phyloP scores from a whole-genome alignment of 2,888 invertebrate species.

The Amphipyra tragopoginis region DNA sequence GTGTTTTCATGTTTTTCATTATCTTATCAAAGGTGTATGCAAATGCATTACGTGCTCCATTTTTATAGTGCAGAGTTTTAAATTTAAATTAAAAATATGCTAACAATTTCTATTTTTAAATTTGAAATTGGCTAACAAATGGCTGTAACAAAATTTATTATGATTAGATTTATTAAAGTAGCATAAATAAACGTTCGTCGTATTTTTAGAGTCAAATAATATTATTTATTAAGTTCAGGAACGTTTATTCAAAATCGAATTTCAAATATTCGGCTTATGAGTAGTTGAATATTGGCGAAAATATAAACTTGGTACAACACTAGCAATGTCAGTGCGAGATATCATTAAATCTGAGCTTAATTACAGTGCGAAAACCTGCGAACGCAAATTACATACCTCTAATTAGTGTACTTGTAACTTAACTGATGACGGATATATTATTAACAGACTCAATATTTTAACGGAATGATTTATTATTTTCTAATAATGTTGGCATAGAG shows the following conservation, averaged over 20 bases:
- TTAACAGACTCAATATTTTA: background rate
- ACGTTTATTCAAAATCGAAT: too few species aligned
- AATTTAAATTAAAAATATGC: background rate
- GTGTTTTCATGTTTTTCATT: background rate
- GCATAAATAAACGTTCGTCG: too few species aligned
- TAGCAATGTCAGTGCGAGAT: slow-evolving; percentile 12
- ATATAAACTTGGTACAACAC: slow-evolving; percentile 16
- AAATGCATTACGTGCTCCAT: background rate
- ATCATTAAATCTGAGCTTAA: slow-evolving; percentile 34
- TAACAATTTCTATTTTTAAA: background rate
- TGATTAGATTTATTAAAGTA: too few species aligned
- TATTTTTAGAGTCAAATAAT: too few species aligned
- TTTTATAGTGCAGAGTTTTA: background rate
- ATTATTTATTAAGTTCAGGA: too few species aligned
- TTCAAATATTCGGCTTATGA: slow-evolving; percentile 1
- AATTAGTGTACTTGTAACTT: slow-evolving; percentile 12
- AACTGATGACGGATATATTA: too few species aligned
- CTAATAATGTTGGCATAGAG: too few species aligned
- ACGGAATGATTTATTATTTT: background rate
- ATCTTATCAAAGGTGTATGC: background rate
- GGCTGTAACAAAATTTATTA: background rate
- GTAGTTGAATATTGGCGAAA: slow-evolving; percentile 1
- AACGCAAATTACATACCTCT: slow-evolving; percentile 30
- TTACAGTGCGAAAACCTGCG: slow-evolving; percentile 28
- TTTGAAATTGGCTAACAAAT: background rate